phyloP scores from a whole-genome alignment of 2,888 invertebrate genomes.

The Parnassius mnemosyne region DNA sequence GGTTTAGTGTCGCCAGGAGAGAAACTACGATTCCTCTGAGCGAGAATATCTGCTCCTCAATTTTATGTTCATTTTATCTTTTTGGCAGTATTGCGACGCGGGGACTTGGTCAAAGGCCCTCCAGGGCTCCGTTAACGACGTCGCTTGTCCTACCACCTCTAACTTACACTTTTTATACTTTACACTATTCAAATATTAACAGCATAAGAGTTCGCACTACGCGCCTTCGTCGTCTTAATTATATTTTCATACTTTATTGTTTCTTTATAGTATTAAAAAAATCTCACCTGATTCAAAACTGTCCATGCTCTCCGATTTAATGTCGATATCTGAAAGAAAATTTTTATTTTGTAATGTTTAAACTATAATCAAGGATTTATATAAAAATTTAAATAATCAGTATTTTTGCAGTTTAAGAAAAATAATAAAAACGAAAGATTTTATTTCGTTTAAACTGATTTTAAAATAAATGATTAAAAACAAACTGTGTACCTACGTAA shows the following conservation, averaged over 20 bases:
- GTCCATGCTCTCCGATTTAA: constrained; percentile 75
- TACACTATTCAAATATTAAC: constrained; percentile 75
- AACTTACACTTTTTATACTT: constrained; percentile 68
- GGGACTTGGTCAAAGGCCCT: constrained; percentile 74
- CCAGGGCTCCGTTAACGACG: constrained; percentile 75
- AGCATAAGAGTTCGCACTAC: constrained; percentile 43
- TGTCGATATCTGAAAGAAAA: constrained; percentile 67
- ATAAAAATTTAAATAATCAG: too few relatives aligned
- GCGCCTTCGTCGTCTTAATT: constrained; percentile 44
- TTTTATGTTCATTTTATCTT: constrained; percentile 80
- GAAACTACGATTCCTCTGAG: constrained; percentile 76
- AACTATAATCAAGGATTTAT: too few relatives aligned
- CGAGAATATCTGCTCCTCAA: constrained; percentile 75
- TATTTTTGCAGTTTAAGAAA: too few relatives aligned
- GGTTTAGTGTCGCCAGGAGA: constrained; percentile 73
- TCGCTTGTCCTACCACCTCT: constrained; percentile 59
- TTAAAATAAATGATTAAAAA: too few relatives aligned
- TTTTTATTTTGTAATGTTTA: neutral
- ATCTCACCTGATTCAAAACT: constrained; percentile 72
- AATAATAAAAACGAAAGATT: too few relatives aligned
- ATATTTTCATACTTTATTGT: constrained; percentile 32
- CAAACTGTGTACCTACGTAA: too few relatives aligned
- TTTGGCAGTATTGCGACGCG: constrained; percentile 74
- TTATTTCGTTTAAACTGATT: too few relatives aligned
- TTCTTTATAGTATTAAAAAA: constrained; percentile 36